Evolutionary conservation across 2,888 invertebrate species (phyloP).

Genomic region (Neoitamus cyanurus): DNA sequence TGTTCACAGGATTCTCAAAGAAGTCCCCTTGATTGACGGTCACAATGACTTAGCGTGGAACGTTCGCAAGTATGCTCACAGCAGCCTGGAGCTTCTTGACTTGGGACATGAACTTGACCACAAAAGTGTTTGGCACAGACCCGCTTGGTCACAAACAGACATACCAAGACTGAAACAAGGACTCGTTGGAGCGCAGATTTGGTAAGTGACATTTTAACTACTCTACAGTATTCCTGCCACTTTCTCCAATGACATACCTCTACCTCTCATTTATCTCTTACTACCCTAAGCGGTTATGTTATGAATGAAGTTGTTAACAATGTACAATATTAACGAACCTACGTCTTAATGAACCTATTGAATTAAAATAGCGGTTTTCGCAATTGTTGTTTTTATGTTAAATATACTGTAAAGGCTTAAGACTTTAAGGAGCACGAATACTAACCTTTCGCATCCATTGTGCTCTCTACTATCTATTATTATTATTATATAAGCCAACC

Average conservation of each 20-base stretch:
- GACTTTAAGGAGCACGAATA: too few species aligned
- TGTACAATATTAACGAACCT: too few species aligned
- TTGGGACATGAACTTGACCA: slow-evolving; percentile 62
- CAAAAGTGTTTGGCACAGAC: slow-evolving; percentile 83
- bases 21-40: slow-evolving; percentile 70
- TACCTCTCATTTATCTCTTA: too few species aligned
- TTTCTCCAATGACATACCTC: background rate
- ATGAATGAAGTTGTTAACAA: too few species aligned
- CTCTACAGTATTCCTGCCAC: background rate
- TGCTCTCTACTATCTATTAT: too few species aligned
- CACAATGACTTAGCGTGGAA: slow-evolving; percentile 93
- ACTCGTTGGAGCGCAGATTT: slow-evolving; percentile 90
- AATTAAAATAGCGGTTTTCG: too few species aligned
- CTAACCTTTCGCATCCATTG: too few species aligned
- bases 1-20: slow-evolving; percentile 63
- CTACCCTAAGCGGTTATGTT: too few species aligned
- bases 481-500: too few species aligned
- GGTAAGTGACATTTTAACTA: slow-evolving; percentile 67
- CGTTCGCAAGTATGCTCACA: slow-evolving; percentile 87
- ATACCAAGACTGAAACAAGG: slow-evolving; percentile 85
- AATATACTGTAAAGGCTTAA: too few species aligned
- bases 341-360: too few species aligned
- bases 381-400: too few species aligned
- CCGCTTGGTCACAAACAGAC: slow-evolving; percentile 93
- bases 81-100: slow-evolving; percentile 71